Conservation (phyloP, 2,888 invertebrate genomes). For the Merodon equestris region DNA sequence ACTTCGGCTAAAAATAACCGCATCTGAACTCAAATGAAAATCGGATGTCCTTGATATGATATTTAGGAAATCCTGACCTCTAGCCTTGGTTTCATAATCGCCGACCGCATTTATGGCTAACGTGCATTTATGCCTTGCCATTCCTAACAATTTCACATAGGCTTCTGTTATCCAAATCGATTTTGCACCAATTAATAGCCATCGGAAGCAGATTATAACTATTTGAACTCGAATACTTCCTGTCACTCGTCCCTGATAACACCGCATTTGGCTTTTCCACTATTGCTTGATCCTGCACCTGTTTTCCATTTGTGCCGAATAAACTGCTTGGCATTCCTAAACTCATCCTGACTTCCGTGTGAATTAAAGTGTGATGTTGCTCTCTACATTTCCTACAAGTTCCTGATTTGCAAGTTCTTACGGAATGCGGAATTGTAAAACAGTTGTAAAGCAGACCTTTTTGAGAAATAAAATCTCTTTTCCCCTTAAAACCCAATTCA, state of each 20-base stretch:
- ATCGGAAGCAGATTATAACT: constrained; percentile 11
- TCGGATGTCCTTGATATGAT: no score
- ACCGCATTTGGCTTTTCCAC: background rate
- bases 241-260: background rate
- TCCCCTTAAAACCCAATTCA: constrained; percentile 1
- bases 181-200: constrained; percentile 18
- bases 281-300: background rate
- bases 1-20: background rate
- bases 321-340: background rate
- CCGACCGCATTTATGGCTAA: constrained; percentile 11
- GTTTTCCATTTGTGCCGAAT: background rate
- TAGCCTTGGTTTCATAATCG: background rate
- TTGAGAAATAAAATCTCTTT: background rate
- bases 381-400: constrained; percentile 19
- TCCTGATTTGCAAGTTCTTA: constrained; percentile 12
- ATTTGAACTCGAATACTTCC: no score
- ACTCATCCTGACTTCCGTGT: background rate
- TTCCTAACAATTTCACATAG: constrained; percentile 12
- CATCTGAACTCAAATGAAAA: no score
- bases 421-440: constrained; percentile 7
- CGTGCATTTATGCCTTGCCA: no score
- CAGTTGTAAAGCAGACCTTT: constrained; percentile 26
- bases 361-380: constrained; percentile 2
- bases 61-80: background rate
- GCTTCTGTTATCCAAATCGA: constrained; percentile 23